Conservation (phyloP, 2,888 invertebrate species). For the Venustoraphidia nigricollis region DNA sequence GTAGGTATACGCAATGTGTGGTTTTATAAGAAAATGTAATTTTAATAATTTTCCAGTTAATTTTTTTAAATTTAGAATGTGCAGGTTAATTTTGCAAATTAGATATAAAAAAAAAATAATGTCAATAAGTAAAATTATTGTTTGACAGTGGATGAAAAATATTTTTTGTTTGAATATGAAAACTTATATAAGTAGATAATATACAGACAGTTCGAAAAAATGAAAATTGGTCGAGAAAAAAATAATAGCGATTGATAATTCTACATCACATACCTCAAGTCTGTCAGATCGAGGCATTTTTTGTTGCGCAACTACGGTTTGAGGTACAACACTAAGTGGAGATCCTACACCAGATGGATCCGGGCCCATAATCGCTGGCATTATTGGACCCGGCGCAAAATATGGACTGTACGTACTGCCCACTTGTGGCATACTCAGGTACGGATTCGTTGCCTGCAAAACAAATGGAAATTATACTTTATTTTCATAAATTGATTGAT, state of each 20-base stretch:
- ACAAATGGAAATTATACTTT: constrained; percentile 14
- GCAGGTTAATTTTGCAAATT: too few species aligned
- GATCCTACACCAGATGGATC: constrained; percentile 70
- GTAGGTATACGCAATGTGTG: too few species aligned
- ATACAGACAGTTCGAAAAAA: constrained; percentile 17
- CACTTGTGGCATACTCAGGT: constrained; percentile 80
- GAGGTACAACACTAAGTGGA: constrained; percentile 69
- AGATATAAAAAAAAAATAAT: too few species aligned
- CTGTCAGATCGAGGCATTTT: constrained; percentile 90
- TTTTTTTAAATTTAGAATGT: too few species aligned
- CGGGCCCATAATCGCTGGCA: constrained; percentile 80
- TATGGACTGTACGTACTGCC: constrained; percentile 84
- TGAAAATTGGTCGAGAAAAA: constrained; percentile 25
- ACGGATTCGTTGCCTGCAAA: constrained; percentile 75
- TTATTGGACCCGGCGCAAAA: constrained; percentile 75
- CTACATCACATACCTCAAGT: constrained; percentile 68
- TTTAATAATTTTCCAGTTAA: too few species aligned
- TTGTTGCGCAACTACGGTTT: constrained; percentile 77
- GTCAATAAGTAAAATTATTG: too few species aligned
- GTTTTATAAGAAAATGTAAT: too few species aligned
- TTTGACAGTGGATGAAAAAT: not conserved
- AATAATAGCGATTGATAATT: constrained; percentile 20
- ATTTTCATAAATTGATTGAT: too few species aligned
- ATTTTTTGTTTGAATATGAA: not conserved
- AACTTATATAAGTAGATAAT: constrained; percentile 1